Evolutionary conservation across 2,113 vertebrate species (phyloP), one percentile per base, ranked within the genome.

Genomic region (Camelus dromedarius): DNA sequence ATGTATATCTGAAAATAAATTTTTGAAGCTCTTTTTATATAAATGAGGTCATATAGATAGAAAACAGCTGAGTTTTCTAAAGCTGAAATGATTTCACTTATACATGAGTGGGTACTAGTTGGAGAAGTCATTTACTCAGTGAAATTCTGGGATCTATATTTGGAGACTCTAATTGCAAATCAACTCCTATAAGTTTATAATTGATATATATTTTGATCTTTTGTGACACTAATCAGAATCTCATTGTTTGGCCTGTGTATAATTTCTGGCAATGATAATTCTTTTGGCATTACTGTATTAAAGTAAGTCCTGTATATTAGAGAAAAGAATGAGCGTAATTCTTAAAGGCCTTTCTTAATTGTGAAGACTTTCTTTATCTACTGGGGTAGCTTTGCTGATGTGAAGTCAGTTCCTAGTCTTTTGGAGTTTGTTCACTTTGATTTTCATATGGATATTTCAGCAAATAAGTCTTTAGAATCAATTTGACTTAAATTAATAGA

Each of bases 121-220:
- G 73, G n/a, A 96, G 58, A 86, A 93, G 26, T 96, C 70, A 95
- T 96, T 90, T 94, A 58, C 46, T 96, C 83, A 86, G 32, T 96
- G 60, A 89, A 93, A 90, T 97, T 93, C 79, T 96, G 46, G 58
- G 48, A 67, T 95, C 82, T 92, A 22, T 95, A 89, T 96, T 96
- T 97, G 75, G 90, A 92, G 73, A 93, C 28, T 94, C 18, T 95
- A 95, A 95, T 89, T 86, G 62, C 72, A 95, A 56, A 94, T 95
- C 92, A 93, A 28, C 38, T 80, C 35, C 48, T 96, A 5, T 84
- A 96, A 75, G 73, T 97, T 97, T 97, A 85, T 95, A 96, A 91
- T 86, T 93, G 91, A 95, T 94, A 56, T 0, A 32, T 77, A 73
- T 73, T 96, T 97, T 96, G 66, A 77, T 97, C 54, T 94, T 92